Base-by-base conservation (phyloP, 2,888 invertebrate species). In the Tanypteryx hageni region DNA sequence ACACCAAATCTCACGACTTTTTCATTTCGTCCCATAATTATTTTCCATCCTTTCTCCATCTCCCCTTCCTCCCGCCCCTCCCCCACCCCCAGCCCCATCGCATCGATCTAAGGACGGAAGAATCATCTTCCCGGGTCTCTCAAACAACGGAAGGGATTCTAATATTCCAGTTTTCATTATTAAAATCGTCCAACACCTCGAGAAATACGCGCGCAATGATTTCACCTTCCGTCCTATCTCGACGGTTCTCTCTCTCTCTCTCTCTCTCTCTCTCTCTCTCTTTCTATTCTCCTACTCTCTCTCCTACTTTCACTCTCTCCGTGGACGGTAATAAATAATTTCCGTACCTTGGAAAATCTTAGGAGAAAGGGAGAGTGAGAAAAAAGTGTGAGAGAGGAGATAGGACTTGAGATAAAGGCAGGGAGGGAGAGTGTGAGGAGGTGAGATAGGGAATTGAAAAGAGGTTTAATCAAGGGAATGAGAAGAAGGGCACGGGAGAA, bases 101-200 rank as follows among this genome's bases (percentile, higher is more conserved):
- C 18, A 86, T 86, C 86, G 86, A 86, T 64, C 61, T 61, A 86
- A 61, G 61, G 86, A 61, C 61, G 16, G 61, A 61, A 86, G 76
- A 89, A 64, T 89, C 89, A 89, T 89, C 89, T 89, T 64, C 44
- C 27, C n/a, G 89, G 61, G 61, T 16, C 59, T 61, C 86, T 86
- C 86, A 86, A 86, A 86, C 86, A 86, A 86, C 86, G 86, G 64
- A 89, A 89, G 64, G 64, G 89, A 64, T 89, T 89, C 89, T 89
- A 64, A 89, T 89, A 89, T 89, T 89, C 64, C 59, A 64, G 89
- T 64, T 64, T 89, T 89, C 89, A 89, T 89, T 64, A 89, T 89
- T 64, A 89, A 89, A 89, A 89, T 89, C 89, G 44, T 89, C 89
- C 89, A 89, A 68, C 89, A 64, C 89, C 89, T 89, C 89, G 44